A percentile compares a stretch with the other conserved stretches of the same genome.
These are phyloP conservation scores for Caenorhabditis imperialis DNA, from an alignment of 2,888 invertebrate genomes.

Conservation along the genomic window DNA sequence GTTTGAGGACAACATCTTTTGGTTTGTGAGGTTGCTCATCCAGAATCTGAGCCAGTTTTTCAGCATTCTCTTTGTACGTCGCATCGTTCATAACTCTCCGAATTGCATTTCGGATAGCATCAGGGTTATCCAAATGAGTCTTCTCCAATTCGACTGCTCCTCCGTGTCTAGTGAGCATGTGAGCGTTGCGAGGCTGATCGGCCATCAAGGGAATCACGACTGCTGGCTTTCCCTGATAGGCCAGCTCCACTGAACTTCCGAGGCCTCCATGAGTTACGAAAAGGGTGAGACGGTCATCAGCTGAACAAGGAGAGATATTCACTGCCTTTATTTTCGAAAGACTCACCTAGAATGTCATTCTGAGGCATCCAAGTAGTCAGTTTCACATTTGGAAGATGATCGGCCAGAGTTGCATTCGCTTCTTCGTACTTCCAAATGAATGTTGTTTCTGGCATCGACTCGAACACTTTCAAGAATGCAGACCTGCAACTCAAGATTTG, in stretches of 20 bases:
- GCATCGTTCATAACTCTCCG: slow-evolving; percentile 18
- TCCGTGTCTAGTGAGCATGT: slow-evolving; percentile 54
- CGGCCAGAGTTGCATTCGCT: slow-evolving; percentile 35
- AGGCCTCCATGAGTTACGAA: slow-evolving; percentile 57
- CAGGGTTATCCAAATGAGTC: slow-evolving; percentile 8
- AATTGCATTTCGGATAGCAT: slow-evolving; percentile 30
- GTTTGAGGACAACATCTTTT: slow-evolving; percentile 49
- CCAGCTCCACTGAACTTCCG: slow-evolving; percentile 46
- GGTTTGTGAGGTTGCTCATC: slow-evolving; percentile 35
- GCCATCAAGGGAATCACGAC: slow-evolving; percentile 50
- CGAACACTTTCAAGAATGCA: slow-evolving; percentile 42
- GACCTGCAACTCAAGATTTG: slow-evolving; percentile 5
- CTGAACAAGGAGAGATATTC: slow-evolving; percentile 23
- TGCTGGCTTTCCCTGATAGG: slow-evolving; percentile 48
- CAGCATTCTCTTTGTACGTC: slow-evolving; percentile 33
- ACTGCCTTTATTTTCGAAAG: background rate
- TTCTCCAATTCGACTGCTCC: slow-evolving; percentile 42
- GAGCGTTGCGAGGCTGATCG: slow-evolving; percentile 52
- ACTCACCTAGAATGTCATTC: slow-evolving; percentile 36
- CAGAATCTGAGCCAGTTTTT: slow-evolving; percentile 25
- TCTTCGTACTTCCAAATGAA: slow-evolving; percentile 62
- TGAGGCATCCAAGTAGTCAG: slow-evolving; percentile 56
- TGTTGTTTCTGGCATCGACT: slow-evolving; percentile 41
- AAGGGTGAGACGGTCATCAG: slow-evolving; percentile 42
- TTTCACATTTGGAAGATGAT: slow-evolving; percentile 45